Evolutionary conservation across 2,888 invertebrate genomes (phyloP).

Genomic region (Mayetiola destructor): DNA sequence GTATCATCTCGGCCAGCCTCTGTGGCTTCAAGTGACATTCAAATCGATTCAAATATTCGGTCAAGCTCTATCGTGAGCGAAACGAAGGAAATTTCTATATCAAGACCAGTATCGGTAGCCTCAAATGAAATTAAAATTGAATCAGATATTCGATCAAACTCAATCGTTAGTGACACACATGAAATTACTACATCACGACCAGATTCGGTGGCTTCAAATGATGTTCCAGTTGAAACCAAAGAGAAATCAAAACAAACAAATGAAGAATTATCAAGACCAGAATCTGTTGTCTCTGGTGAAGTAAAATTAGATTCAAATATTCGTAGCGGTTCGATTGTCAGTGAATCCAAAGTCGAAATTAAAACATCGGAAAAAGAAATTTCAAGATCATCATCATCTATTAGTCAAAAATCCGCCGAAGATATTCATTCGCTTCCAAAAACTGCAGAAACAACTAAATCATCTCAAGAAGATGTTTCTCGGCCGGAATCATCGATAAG

Average conservation of each 20-base stretch:
- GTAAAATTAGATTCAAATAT: background rate
- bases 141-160: background rate
- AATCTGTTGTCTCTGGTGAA: slow-evolving; percentile 15
- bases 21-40: background rate
- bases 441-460: too few relatives aligned
- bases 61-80: background rate
- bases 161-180: background rate
- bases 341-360: background rate
- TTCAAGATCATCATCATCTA: background rate
- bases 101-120: slow-evolving; percentile 15
- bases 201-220: too few relatives aligned
- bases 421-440: too few relatives aligned
- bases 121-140: slow-evolving; percentile 19
- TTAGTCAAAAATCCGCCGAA: background rate
- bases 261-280: slow-evolving; percentile 13
- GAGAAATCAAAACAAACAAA: background rate
- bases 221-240: background rate
- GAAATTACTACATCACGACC: background rate
- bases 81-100: background rate
- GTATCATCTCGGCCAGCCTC: background rate
- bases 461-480: background rate
- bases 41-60: background rate
- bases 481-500: slow-evolving; percentile 15
- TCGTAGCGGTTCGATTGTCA: background rate
- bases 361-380: background rate